Base-by-base conservation (phyloP, 2,888 invertebrate species). In the Mimachlamys varia region DNA sequence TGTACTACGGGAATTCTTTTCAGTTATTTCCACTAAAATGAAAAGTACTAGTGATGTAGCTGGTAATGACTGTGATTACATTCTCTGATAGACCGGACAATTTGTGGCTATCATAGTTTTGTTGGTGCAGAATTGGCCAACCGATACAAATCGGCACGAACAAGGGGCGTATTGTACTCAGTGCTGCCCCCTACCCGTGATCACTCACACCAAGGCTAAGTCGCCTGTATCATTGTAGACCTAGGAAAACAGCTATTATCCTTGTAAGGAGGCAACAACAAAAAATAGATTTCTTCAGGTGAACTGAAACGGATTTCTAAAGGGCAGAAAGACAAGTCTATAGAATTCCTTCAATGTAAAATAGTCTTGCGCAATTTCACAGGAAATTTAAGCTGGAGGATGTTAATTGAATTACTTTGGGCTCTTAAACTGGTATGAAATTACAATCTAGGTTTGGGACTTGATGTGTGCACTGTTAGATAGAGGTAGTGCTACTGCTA, bases 371-470 rank as follows among this genome's bases (percentile, higher is more conserved):
- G 33, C 76, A 76, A 76, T 76, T 76, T 76, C 76, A 33, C 27
- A 76, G 76, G 76, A 76, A 76, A 76, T 76, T 76, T 76, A 76
- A 76, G 19, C 76, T 76, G 27, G 76, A 33, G 10, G 76, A 33
- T 76, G 76, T 76, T 76, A 76, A 76, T 76, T 76, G 76, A 76
- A 76, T 76, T 76, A 76, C 76, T 76, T 76, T 76, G 76, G 33
- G 76, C 27, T 33, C 76, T 76, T 76, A 76, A 76, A 76, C 33
- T 33, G 12, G 76, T 19, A 33, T 76, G 76, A 15, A 76, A 76
- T 76, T 76, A 76, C 76, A 76, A 5, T 76, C 76, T 15, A 33
- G 19, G n/a, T 62, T 62, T n/a, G n/a, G n/a, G 22, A 19, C 10
- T n/a, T 62, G 22, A 62, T 62, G 22, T 62, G 62, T 62, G 62